Percentiles rank a stretch among this genome's conserved stretches.
These are phyloP conservation scores for Brachyhypopomus gauderio DNA, from an alignment of 2,113 vertebrate genomes.

Conservation along the genomic window DNA sequence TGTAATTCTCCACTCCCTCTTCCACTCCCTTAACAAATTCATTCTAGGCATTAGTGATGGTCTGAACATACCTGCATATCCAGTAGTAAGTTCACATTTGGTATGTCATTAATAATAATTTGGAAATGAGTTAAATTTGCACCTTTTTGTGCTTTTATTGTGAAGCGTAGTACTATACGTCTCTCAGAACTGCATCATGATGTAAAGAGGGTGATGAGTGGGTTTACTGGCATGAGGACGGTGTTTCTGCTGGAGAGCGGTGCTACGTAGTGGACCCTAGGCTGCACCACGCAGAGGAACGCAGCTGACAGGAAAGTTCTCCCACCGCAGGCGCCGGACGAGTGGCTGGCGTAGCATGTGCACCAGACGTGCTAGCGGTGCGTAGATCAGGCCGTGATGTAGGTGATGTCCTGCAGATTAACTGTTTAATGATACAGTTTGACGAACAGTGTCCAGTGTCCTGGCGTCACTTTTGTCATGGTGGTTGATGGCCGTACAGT, in stretches of 20 bases:
- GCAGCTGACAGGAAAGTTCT: no score
- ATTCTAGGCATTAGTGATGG: slow-evolving; percentile 4
- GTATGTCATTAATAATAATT: neutral
- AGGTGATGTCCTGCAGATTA: slow-evolving; percentile 33
- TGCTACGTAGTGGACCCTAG: no score
- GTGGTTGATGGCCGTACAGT: neutral
- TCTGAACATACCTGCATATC: slow-evolving; percentile 20
- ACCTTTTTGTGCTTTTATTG: neutral
- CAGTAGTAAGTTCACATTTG: neutral
- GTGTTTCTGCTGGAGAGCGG: no score
- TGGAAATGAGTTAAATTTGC: neutral
- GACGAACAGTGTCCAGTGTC: neutral
- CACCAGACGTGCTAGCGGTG: slow-evolving; percentile 28
- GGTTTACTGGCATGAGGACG: no score
- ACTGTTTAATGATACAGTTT: neutral
- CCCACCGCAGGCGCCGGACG: neutral
- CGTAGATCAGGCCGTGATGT: slow-evolving; percentile 48
- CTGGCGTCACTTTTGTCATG: slow-evolving; percentile 15
- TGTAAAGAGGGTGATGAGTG: neutral
- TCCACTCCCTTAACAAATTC: slow-evolving; percentile 3
- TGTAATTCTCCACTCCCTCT: slow-evolving; percentile 13
- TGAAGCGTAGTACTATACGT: neutral
- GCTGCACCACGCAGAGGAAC: no score
- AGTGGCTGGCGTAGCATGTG: slow-evolving; percentile 13
- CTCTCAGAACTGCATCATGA: neutral